Percentiles rank a stretch among this genome's conserved stretches.
These are phyloP conservation scores for Euglossa dilemma DNA, from an alignment of 1,140 invertebrate species.

Conservation along the genomic window DNA sequence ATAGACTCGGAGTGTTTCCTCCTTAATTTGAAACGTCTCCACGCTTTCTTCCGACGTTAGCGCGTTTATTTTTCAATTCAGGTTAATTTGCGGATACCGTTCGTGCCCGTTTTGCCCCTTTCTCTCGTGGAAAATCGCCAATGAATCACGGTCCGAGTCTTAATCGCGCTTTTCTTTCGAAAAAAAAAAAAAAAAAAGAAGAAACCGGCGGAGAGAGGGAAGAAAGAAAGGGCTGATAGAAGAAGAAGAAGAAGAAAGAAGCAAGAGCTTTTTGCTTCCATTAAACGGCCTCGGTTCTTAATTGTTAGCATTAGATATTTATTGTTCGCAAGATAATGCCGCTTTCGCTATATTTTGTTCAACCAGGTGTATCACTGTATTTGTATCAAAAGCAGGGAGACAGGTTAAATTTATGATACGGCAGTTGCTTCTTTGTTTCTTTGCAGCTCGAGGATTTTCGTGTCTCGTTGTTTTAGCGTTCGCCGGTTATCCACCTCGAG, in stretches of 20 bases:
- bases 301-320: neutral
- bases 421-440: neutral
- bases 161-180: neutral
- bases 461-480: neutral
- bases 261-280: too few species aligned
- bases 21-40: constrained; percentile 51
- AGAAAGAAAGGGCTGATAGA: too few species aligned
- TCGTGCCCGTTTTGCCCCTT: neutral
- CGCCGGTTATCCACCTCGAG: neutral
- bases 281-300: neutral
- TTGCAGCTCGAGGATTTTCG: neutral
- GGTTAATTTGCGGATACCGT: constrained; percentile 58
- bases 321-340: neutral
- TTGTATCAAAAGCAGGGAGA: neutral
- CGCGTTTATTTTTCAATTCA: constrained; percentile 65
- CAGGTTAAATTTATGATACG: neutral
- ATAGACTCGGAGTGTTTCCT: constrained; percentile 51
- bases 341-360: neutral
- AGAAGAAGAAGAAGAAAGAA: too few species aligned
- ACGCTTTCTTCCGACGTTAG: constrained; percentile 26
- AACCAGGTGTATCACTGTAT: neutral
- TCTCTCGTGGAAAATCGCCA: neutral
- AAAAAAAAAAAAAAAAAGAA: too few species aligned
- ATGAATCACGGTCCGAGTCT: neutral
- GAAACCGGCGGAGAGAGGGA: too few species aligned